Base-by-base conservation (phyloP, 2,797 vertebrate genomes). In the Sebastes nivosus region DNA sequence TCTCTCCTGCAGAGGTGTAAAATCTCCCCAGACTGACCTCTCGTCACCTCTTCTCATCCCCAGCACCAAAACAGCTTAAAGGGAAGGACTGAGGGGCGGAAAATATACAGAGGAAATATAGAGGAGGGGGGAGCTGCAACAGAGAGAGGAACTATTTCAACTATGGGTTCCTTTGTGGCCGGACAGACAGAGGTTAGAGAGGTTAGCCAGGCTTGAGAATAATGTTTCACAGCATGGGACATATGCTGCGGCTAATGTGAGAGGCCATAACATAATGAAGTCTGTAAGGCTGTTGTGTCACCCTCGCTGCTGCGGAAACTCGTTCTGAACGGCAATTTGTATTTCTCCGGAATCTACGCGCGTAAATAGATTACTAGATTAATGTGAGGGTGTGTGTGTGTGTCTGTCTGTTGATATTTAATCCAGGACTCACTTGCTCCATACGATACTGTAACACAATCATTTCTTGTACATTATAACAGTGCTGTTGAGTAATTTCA, bases 241-340 rank as follows among this genome's bases (percentile, higher is more conserved):
- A 12, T 38, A 34, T 14, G 4, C 36, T 63, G 75, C 25, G 22
- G 58, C 67, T 86, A 75, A 86, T 81, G 77, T 65, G 82, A 81
- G 82, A 83, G 80, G 73, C 75, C 36, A 18, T 83, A 68, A 83
- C 83, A 78, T 87, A 89, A 89, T 89, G 81, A 88, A 83, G 73
- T 80, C 77, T 67, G 73, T 16, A 66, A 78, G 68, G 79, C 74
- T 52, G 82, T 27, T 46, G 75, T 70, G 72, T 81, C 72, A 60
- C 77, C 86, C 67, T 79, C 70, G 32, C 77, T 70, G 64, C 76
- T 59, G 80, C 82, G 66, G 82, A 89, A 92, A 89, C 80, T 85
- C 38, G 12, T 55, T 70, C 85, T 73, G 80, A 80, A 58, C 50
- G 8, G 72, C 81, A 81, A 87, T 88, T 79, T 84, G 67, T 87